phyloP scores from a whole-genome alignment of 2,113 vertebrate genomes.

The Kryptolebias marmoratus region DNA sequence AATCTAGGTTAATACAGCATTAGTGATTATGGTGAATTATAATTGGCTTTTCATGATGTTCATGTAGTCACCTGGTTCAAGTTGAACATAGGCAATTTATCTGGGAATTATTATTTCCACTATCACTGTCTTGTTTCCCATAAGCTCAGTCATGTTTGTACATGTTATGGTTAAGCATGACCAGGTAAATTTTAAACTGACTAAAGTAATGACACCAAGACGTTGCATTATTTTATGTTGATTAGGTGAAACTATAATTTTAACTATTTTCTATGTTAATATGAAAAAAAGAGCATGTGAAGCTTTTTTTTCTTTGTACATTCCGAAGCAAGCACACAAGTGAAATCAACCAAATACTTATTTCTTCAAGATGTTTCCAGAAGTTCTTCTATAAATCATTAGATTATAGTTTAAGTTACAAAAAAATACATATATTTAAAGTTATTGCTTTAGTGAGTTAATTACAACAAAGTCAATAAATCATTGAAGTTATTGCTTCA shows the following conservation, averaged over 20 bases:
- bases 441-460: no score
- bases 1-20: conserved; percentile 77
- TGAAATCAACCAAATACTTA: no score
- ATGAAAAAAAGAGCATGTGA: no score
- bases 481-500: background rate
- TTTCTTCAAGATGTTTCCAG: no score
- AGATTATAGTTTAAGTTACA: no score
- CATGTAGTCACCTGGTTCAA: conserved; percentile 8
- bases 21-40: conserved; percentile 44
- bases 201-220: background rate
- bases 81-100: conserved; percentile 14
- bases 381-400: no score
- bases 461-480: no score
- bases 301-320: no score
- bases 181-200: background rate
- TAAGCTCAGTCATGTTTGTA: background rate
- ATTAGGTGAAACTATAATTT: background rate
- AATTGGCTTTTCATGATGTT: conserved; percentile 21
- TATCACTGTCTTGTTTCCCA: background rate
- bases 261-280: no score
- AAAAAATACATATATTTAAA: no score
- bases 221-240: background rate
- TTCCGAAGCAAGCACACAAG: no score
- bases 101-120: background rate
- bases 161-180: background rate